Conservation (phyloP, 2,113 vertebrate species). For the Strix uralensis region DNA sequence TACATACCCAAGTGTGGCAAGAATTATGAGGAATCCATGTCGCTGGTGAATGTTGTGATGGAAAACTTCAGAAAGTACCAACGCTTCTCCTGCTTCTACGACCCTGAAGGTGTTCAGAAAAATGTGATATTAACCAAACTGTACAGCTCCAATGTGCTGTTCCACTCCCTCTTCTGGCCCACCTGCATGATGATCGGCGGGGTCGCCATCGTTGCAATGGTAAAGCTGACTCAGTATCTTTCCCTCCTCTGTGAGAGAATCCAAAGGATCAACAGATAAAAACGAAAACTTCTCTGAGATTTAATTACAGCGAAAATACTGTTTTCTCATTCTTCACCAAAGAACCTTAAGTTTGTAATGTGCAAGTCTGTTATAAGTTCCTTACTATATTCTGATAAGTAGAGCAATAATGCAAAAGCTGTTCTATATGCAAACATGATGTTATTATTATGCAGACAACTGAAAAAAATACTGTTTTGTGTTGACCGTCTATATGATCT, state of each 20-base stretch:
- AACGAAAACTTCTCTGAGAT: conserved; percentile 14
- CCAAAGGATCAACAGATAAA: conserved; percentile 86
- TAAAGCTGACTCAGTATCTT: conserved; percentile 95
- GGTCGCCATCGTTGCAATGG: conserved; percentile 86
- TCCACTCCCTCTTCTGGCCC: conserved; percentile 92
- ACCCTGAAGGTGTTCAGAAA: conserved; percentile 81
- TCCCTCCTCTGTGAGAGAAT: conserved; percentile 89
- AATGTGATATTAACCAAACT: conserved; percentile 87
- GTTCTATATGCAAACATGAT: conserved; percentile 83
- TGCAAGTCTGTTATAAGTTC: conserved; percentile 80
- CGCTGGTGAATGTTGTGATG: conserved; percentile 82
- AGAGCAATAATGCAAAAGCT: conserved; percentile 85
- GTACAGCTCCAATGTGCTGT: conserved; percentile 84
- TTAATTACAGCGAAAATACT: conserved; percentile 74
- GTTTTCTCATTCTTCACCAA: conserved; percentile 85
- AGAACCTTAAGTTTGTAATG: conserved; percentile 87
- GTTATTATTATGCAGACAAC: conserved; percentile 74
- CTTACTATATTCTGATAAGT: conserved; percentile 77
- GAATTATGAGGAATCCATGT: conserved; percentile 82
- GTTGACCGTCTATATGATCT: conserved; percentile 60
- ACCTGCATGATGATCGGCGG: conserved; percentile 89
- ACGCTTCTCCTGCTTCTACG: conserved; percentile 85
- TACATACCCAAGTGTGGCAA: conserved; percentile 90
- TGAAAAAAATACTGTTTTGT: conserved; percentile 57
- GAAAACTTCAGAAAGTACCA: conserved; percentile 87